Base-by-base conservation (phyloP, 2,113 vertebrate species). In the Platichthys stellatus region DNA sequence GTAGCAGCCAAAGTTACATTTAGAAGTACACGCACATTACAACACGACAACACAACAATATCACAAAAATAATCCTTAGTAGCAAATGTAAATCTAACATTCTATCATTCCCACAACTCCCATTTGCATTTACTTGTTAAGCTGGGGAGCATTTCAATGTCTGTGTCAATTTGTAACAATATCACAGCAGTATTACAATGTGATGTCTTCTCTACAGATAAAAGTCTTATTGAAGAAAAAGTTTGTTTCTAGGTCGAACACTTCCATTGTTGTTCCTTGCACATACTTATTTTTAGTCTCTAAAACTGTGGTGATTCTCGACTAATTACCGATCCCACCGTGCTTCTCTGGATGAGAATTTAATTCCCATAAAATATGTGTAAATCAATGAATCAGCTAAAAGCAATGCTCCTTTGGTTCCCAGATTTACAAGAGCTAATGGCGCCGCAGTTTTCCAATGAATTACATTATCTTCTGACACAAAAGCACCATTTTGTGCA, bases 271-370 rank as follows among this genome's bases (percentile, higher is more conserved):
- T 77, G 10, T 68, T 64, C 21, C 59, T 63, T 26, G 63, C 56
- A 49, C 72, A 28, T 38, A 38, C 69, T 78, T 81, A 79, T 84
- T 84, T 72, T 68, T 76, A 78, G 47, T 56, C 62, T 57, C 62
- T 54, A 78, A 77, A 84, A 75, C 59, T 49, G 28, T 63, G 63
- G 26, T 47, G 59, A 73, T 82, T 76, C 26, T 6, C 7, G 31
- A 31, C 31, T 72, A 83, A 80, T 77, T 76, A 75, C 83, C 72
- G 77, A 75, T 80, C 67, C 61, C 40, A 31, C 20, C 40, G 65
- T 54, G 54, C 63, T 75, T 72, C 5, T 63, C 53, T 4, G 13
- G 59, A 73, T 69, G 24, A 64, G 53, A 78, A 54, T 43, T 56
- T 10, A 57, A 56, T 76, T 53, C 31, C 4, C 17, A 21, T 9